Evolutionary conservation across 2,113 vertebrate species (phyloP).

Genomic region (Tachuris rubrigastra): DNA sequence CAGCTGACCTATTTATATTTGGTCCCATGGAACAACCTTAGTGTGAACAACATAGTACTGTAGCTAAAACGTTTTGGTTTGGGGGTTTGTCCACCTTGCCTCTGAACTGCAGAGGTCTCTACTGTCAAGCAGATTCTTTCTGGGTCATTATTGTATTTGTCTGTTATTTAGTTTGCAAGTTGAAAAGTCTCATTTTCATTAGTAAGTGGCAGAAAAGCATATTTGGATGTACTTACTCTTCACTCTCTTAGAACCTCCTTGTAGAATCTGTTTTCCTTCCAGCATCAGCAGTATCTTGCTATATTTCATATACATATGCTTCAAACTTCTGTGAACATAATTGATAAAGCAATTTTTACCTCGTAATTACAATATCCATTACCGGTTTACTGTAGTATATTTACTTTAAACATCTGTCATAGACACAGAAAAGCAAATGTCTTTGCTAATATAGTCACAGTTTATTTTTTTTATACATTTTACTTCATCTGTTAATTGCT

Average conservation of each 20-base stretch:
- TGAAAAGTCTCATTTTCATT: background rate
- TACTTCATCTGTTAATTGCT: background rate
- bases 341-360: background rate
- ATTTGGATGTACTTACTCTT: background rate
- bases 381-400: background rate
- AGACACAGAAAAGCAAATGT: background rate
- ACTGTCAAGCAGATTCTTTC: background rate
- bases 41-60: background rate
- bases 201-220: background rate
- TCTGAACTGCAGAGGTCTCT: background rate
- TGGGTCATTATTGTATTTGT: background rate
- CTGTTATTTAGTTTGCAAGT: background rate
- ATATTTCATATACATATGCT: rapidly evolving
- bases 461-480: background rate
- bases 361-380: background rate
- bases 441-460: background rate
- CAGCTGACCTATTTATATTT: background rate
- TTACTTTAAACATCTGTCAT: background rate
- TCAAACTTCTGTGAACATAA: background rate
- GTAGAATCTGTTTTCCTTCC: background rate
- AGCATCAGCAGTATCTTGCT: background rate
- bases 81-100: background rate
- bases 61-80: background rate
- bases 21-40: background rate
- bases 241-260: background rate